Evolutionary conservation across 1,140 invertebrate species (phyloP).

Genomic region (Kradibia gibbosae): DNA sequence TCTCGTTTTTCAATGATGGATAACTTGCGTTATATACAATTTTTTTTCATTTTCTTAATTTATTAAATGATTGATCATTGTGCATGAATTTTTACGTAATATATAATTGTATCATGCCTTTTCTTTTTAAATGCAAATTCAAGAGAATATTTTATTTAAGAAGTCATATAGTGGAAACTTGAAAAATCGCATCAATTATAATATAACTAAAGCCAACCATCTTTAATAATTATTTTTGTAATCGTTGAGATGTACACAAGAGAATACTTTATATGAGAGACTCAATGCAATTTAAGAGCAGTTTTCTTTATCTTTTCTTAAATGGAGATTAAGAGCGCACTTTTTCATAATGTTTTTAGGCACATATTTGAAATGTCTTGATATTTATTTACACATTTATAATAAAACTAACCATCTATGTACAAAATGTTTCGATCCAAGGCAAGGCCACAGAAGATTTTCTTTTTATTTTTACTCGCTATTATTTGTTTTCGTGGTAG

Average conservation of each 20-base stretch:
- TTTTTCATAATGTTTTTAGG: slow-evolving; percentile 41
- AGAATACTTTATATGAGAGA: slow-evolving; percentile 16
- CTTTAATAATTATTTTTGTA: not conserved
- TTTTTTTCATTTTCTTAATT: not conserved
- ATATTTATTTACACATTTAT: slow-evolving; percentile 48
- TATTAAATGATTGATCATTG: too few species aligned
- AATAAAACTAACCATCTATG: slow-evolving; percentile 67
- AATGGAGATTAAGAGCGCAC: not conserved
- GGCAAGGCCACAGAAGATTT: slow-evolving; percentile 26
- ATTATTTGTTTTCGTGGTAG: not conserved
- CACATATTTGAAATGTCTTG: slow-evolving; percentile 45
- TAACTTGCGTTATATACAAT: not conserved
- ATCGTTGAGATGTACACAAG: not conserved
- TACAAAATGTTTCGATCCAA: slow-evolving; percentile 57
- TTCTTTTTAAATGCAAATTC: not conserved
- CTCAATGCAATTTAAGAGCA: slow-evolving; percentile 20
- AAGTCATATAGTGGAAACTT: not conserved
- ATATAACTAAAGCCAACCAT: slow-evolving; percentile 26
- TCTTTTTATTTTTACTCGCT: slow-evolving; percentile 7
- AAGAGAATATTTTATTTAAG: slow-evolving; percentile 1
- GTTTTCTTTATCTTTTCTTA: slow-evolving; percentile 10
- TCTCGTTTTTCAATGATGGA: slow-evolving; percentile 20
- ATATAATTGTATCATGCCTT: not conserved
- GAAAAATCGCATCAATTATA: not conserved
- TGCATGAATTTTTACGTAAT: not conserved